Base-by-base conservation (phyloP, 2,113 vertebrate genomes). In the Planiliza haematocheilus region DNA sequence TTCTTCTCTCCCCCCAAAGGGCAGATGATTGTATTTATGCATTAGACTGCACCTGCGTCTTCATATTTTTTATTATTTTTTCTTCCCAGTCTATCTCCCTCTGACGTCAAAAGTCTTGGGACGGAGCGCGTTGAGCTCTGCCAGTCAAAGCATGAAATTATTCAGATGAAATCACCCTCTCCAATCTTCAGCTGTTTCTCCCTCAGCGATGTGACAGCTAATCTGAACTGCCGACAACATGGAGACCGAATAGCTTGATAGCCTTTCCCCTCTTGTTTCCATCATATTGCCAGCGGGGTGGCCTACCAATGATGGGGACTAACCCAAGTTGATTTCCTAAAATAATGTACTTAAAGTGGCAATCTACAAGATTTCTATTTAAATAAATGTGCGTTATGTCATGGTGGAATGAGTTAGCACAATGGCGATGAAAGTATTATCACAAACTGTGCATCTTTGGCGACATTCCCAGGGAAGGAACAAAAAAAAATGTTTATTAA, bases 101-200 rank as follows among this genome's bases (percentile, higher is more conserved):
- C 72, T 79, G 83, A 80, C 79, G 71, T 88, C 88, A 61, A 75
- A 30, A 59, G 68, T 72, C 60, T 37, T 20, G 72, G 78, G 81
- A 81, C 53, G 18, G 57, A 49, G 61, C 58, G 60, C 69, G 12
- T 30, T 77, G 88, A 89, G 90, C 80, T 72, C 77, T 85, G 90
- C 83, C 83, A 82, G 79, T 90, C 86, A 90, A 89, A 79, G 85
- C 88, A 85, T 90, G 83, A 90, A 91, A 92, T 91, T 86, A 90
- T 91, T 90, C 87, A 79, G 82, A 91, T 88, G 85, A 85, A 88
- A 89, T 90, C 88, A 79, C 42, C 64, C 72, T 81, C 70, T 86
- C 83, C 79, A 60, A 75, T 89, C 88, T 87, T 86, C 81, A 76
- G 72, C 79, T 84, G 78, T 81, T 87, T 86, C 81, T 74, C 82